Evolutionary conservation across 2,797 vertebrate genomes (phyloP), one percentile per base, ranked within the genome.

Genomic region (Melanotaenia maccullochi): DNA sequence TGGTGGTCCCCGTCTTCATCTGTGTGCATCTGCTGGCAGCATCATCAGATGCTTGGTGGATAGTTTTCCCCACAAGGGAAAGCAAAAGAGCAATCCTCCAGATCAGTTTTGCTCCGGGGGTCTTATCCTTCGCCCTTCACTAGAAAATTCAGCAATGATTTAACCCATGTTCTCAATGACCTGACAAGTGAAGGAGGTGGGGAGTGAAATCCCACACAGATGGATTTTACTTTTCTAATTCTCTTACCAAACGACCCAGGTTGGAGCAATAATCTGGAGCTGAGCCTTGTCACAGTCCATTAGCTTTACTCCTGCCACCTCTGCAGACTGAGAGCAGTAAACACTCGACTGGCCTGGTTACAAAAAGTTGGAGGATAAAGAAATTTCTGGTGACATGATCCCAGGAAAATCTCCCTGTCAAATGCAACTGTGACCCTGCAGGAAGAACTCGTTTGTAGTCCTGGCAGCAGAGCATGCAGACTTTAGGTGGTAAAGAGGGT

Each of bases 221-320:
- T 83, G 76, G 78, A 88, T 88, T 90, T 87, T 84, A 57, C 66
- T 73, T 63, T 32, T 73, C 28, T 92, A 90, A 89, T 91, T 91
- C 85, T 83, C 77, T 87, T 82, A 85, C 83, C 85, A 82, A 91
- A 90, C 60, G 18, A 30, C 52, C 55, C 5, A 33, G 75, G 68
- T 89, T 89, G 86, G 62, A 65, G 82, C 76, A 84, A 55, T 90
- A 91, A 92, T 90, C 89, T 89, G 78, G 85, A 87, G 75, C 73
- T 76, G 79, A 90, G 85, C 81, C 71, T 52, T 49, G 74, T 89
- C 82, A 85, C 75, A 84, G 85, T 74, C 81, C 77, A 83, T 89
- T 87, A 88, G 84, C 84, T 87, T 88, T 72, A 78, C 84, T 86
- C 71, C 0, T 84, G 79, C 38, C 24, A 36, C 76, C 56, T 73